A percentile compares a stretch with the other conserved stretches of the same genome.
Conservation (phyloP, 2,888 invertebrate genomes). For the Drosophila seclusa region DNA sequence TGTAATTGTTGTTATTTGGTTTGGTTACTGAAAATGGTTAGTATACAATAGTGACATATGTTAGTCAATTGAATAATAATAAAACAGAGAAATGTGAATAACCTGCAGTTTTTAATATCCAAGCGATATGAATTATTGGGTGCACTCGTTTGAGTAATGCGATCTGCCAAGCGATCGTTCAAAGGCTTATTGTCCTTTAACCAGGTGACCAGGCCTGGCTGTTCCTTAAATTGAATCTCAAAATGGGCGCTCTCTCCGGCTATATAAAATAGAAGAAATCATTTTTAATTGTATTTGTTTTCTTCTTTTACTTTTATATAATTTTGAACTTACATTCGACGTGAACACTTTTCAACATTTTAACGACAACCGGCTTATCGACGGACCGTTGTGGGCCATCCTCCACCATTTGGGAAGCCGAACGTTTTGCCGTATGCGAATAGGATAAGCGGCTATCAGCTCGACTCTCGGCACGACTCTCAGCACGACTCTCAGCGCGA, state of each 20-base stretch:
- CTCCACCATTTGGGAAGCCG: conserved; percentile 55
- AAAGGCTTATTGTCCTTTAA: conserved; percentile 94
- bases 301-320: conserved; percentile 63
- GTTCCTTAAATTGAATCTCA: conserved; percentile 90
- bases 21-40: conserved; percentile 7
- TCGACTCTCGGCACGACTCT: conserved; percentile 65
- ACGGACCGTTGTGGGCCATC: conserved; percentile 81
- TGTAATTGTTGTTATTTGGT: neutral
- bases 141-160: conserved; percentile 88
- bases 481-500: conserved; percentile 61
- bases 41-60: conserved; percentile 2
- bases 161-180: conserved; percentile 90
- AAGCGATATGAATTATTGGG: conserved; percentile 89
- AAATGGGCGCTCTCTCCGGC: conserved; percentile 94
- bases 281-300: too few species aligned
- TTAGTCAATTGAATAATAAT: neutral
- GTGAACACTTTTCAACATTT: conserved; percentile 91
- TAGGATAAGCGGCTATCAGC: conserved; percentile 66
- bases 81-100: neutral
- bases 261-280: conserved; percentile 77
- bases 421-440: conserved; percentile 53
- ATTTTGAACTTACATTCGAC: conserved; percentile 91
- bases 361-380: conserved; percentile 90
- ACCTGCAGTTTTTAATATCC: conserved; percentile 89
- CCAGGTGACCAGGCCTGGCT: conserved; percentile 91